Evolutionary conservation across 1,140 invertebrate species (phyloP), one percentile per base, ranked within the genome.

Genomic region (Laodelphax striatellus): DNA sequence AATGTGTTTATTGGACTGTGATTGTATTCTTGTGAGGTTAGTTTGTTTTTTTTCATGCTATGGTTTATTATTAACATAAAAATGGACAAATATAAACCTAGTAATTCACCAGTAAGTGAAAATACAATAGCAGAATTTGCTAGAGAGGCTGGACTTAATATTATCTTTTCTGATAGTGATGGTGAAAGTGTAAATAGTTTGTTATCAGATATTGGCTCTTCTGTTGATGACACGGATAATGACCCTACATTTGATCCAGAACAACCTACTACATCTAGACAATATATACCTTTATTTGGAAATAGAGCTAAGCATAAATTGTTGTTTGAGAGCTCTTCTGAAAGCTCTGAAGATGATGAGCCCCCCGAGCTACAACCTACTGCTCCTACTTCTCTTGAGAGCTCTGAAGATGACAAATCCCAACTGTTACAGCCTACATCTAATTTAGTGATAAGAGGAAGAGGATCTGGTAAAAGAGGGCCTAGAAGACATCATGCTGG

Each of bases 31-130:
- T n/a, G n/a, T n/a, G n/a, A n/a, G n/a, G n/a, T n/a, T n/a, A n/a
- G n/a, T n/a, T n/a, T n/a, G n/a, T n/a, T n/a, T n/a, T n/a, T n/a
- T 31, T 31, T 31, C 28, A 31, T 31, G 28, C 9, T 31, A 31
- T 31, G 28, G 28, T 4, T 9, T 31, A 31, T 31, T 9, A 31
- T 31, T 31, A 5, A 9, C 28, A 31, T 31, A 4, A 31, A 5
- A 5, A 31, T 31, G 28, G 9, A 9, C 9, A 4, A 31, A 4
- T 31, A 5, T 31, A 9, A 31, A 31, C 28, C 8, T 19, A 53
- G 52, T 53, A 54, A 54, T 6, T 54, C 52, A 54, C 52, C 52
- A 24, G 16, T 54, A 5, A 54, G 52, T 54, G 52, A 54, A 54
- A 54, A 54, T 54, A 54, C 52, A 31, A 31, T 54, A 9, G 52